Evolutionary conservation across 1,140 invertebrate genomes (phyloP).

Genomic region (Amyelois transitella): DNA sequence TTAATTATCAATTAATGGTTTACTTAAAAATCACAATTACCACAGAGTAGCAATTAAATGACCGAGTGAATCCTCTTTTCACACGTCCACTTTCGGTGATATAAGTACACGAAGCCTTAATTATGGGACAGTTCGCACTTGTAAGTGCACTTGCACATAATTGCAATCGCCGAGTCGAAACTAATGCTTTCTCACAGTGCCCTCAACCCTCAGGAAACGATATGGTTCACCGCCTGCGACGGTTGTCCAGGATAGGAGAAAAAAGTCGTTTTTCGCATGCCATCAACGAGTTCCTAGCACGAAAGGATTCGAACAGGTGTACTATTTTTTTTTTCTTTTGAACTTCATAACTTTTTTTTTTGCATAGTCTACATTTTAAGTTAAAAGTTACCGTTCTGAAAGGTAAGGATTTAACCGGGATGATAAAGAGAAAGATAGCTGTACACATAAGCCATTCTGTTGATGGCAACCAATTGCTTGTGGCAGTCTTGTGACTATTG

Average conservation of each 20-base stretch:
- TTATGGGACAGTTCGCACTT: background rate
- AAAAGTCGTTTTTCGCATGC: constrained; percentile 5
- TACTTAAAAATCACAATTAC: too few relatives aligned
- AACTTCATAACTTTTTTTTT: background rate
- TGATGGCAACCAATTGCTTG: too few relatives aligned
- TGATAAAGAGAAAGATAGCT: too few relatives aligned
- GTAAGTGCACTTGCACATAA: background rate
- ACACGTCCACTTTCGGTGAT: background rate
- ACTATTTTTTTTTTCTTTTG: background rate
- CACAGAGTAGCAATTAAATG: background rate
- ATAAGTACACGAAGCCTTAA: too few relatives aligned
- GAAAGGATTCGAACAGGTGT: background rate
- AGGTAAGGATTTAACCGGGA: too few relatives aligned
- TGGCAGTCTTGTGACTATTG: too few relatives aligned
- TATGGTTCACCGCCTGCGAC: background rate
- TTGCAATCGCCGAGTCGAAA: background rate
- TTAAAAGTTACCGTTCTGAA: too few relatives aligned
- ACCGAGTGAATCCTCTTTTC: background rate
- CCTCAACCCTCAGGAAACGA: background rate
- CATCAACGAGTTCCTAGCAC: constrained; percentile 18
- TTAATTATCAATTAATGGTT: too few relatives aligned
- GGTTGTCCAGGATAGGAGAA: background rate
- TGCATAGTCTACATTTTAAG: background rate
- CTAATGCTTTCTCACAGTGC: background rate
- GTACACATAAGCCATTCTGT: too few relatives aligned